Conservation (phyloP, 2,797 vertebrate species). For the Rallus crepitans region DNA sequence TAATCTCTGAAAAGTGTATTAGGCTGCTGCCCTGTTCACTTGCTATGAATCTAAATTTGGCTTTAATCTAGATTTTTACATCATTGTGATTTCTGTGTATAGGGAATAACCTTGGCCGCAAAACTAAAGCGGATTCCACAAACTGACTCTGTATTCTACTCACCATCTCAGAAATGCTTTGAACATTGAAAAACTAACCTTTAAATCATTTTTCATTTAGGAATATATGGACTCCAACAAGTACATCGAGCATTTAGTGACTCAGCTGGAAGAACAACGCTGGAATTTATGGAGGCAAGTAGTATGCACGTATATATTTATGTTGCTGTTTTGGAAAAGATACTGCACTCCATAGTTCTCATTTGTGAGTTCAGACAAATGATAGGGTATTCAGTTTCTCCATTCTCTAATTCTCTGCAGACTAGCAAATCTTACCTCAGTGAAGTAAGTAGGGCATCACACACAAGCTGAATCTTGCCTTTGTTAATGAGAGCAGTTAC, state of each 20-base stretch:
- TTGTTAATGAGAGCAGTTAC: not conserved
- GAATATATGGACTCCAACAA: slow-evolving; percentile 92
- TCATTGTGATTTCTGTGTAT: not conserved
- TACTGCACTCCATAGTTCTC: not conserved
- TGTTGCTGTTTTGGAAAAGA: slow-evolving; percentile 17
- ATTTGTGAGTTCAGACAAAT: not conserved
- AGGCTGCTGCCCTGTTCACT: not conserved
- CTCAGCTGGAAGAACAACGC: slow-evolving; percentile 89
- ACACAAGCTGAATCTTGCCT: not conserved
- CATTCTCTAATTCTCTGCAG: not conserved
- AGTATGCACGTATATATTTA: not conserved
- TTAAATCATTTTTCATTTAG: slow-evolving; percentile 69
- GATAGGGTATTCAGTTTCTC: not conserved
- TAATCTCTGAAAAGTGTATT: not conserved
- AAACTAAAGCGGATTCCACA: not conserved
- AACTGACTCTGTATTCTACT: not conserved
- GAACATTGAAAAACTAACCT: not conserved
- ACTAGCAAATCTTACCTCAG: not conserved
- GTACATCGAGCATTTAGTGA: slow-evolving; percentile 88
- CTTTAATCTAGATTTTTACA: not conserved
- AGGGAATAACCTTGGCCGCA: not conserved
- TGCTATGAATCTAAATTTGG: not conserved
- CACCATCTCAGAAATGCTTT: not conserved
- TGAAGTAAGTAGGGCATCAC: not conserved
- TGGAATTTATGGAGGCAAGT: slow-evolving; percentile 88